phyloP scores from a whole-genome alignment of 2,888 invertebrate species.

The Drosophila trichaetosa region DNA sequence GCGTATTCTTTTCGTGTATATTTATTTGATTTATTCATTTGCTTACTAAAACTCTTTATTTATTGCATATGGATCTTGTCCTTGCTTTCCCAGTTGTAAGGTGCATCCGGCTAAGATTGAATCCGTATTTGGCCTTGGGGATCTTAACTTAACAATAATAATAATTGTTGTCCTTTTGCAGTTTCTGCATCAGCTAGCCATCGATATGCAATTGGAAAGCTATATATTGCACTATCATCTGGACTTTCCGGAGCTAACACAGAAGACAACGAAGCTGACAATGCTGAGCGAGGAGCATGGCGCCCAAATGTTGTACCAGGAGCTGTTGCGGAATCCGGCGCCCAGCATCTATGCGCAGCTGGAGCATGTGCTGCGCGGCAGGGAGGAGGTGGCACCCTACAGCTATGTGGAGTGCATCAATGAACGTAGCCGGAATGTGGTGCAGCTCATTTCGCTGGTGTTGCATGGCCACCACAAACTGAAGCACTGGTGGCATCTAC shows the following conservation, averaged over 20 bases:
- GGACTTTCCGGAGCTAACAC: constrained; percentile 91
- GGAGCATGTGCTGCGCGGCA: constrained; percentile 87
- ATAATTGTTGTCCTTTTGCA: constrained; percentile 54
- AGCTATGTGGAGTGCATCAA: constrained; percentile 92
- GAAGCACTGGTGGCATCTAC: constrained; percentile 81
- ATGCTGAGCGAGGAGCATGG: constrained; percentile 86
- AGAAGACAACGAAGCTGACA: constrained; percentile 68
- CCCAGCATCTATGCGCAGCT: constrained; percentile 91
- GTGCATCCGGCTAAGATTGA: no score
- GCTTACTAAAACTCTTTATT: no score
- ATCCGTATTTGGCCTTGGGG: no score
- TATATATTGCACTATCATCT: constrained; percentile 93
- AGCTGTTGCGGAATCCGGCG: constrained; percentile 78
- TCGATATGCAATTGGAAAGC: constrained; percentile 89
- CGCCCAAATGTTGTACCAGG: constrained; percentile 87
- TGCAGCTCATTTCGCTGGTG: constrained; percentile 86
- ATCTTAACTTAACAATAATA: neutral
- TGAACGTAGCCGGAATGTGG: constrained; percentile 89
- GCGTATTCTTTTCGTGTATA: neutral
- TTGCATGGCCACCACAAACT: constrained; percentile 80
- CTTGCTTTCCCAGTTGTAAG: no score
- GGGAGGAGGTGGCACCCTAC: constrained; percentile 87
- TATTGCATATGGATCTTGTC: no score
- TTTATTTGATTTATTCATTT: no score
- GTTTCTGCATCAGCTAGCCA: constrained; percentile 91